Evolutionary conservation across 2,888 invertebrate genomes (phyloP).

Genomic region (Ferrisia virgata): DNA sequence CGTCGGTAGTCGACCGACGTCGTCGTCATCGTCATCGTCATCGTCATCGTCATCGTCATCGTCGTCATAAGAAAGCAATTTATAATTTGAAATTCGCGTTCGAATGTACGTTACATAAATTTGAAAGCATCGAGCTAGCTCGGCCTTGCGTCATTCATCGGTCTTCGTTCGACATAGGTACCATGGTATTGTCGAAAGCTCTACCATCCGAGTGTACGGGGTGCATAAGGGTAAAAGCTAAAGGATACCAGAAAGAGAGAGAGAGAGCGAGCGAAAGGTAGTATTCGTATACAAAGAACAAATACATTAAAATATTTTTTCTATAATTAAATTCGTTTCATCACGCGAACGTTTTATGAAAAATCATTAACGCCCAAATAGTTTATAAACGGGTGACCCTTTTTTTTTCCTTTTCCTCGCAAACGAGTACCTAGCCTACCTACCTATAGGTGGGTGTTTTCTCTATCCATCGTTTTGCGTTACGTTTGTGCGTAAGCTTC

Average conservation of each 20-base stretch:
- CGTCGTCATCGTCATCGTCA: background rate
- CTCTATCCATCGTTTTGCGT: too few relatives aligned
- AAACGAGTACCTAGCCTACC: background rate
- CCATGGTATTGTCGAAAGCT: background rate
- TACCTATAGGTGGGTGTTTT: too few relatives aligned
- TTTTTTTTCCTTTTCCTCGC: background rate
- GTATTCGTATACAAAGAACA: background rate
- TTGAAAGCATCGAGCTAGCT: background rate
- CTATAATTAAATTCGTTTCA: slow-evolving; percentile 26
- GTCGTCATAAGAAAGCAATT: background rate
- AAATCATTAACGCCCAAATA: slow-evolving; percentile 30
- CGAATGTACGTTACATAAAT: too few relatives aligned
- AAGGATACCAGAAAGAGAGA: too few relatives aligned
- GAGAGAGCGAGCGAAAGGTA: background rate
- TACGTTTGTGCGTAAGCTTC: background rate
- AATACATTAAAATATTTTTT: slow-evolving; percentile 24
- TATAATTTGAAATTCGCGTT: slow-evolving; percentile 2
- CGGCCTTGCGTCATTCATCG: too few relatives aligned
- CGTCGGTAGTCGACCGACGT: background rate
- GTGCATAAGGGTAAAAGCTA: too few relatives aligned
- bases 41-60: background rate
- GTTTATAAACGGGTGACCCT: background rate
- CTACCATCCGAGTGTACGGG: background rate
- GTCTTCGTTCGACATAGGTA: background rate
- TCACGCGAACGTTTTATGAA: slow-evolving; percentile 25